phyloP scores from a whole-genome alignment of 2,888 invertebrate genomes.

The Drosophila atripex region DNA sequence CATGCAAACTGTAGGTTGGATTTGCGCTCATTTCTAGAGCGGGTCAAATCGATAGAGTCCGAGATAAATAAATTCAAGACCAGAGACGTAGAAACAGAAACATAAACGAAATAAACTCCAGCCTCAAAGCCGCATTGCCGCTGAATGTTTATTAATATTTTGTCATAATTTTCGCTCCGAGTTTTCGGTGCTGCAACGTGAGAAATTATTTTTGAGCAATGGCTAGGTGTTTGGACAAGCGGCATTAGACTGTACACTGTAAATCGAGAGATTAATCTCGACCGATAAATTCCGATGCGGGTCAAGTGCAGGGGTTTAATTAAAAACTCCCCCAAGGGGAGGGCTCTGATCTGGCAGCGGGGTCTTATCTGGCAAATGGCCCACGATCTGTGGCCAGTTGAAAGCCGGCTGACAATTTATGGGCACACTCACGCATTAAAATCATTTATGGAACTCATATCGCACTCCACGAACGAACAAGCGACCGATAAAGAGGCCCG shows the following conservation, averaged over 20 bases:
- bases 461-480: constrained; percentile 38
- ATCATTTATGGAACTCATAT: constrained; percentile 74
- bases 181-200: constrained; percentile 58
- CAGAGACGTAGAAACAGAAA: constrained; percentile 22
- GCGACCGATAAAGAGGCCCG: constrained; percentile 62
- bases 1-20: constrained; percentile 58
- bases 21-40: constrained; percentile 40
- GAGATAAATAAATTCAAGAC: constrained; percentile 60
- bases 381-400: constrained; percentile 24
- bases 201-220: constrained; percentile 69
- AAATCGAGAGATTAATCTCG: constrained; percentile 60
- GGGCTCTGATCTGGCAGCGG: constrained; percentile 4
- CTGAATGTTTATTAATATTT: constrained; percentile 74
- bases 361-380: constrained; percentile 29
- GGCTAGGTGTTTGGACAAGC: constrained; percentile 64
- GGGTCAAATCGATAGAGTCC: constrained; percentile 71
- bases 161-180: constrained; percentile 63
- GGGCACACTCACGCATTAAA: constrained; percentile 74
- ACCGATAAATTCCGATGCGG: constrained; percentile 49
- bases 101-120: constrained; percentile 7
- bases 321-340: constrained; percentile 37
- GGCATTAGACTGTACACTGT: constrained; percentile 51
- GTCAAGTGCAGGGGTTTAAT: constrained; percentile 74
- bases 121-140: constrained; percentile 57
- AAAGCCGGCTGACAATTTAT: constrained; percentile 66